Conservation (phyloP, 2,888 invertebrate species). For the Myopa tessellatipennis region DNA sequence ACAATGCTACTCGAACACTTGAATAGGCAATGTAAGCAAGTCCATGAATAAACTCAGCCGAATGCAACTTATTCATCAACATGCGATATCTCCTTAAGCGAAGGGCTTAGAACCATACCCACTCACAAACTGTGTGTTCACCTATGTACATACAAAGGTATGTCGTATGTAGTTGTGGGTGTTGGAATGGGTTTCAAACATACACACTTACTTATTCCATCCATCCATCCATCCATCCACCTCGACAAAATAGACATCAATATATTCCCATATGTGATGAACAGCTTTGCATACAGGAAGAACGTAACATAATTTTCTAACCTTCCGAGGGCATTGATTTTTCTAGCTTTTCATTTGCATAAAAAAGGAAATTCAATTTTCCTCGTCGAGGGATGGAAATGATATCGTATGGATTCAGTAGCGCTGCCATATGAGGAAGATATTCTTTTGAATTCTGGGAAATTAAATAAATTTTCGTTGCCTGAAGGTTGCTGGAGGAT, state of each 20-base stretch:
- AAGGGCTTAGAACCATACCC: no score
- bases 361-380: slow-evolving; percentile 31
- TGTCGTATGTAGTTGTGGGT: no score
- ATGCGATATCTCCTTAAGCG: no score
- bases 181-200: no score
- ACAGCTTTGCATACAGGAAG: slow-evolving; percentile 19
- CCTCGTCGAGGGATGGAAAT: slow-evolving; percentile 19
- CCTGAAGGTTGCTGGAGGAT: background rate
- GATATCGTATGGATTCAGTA: slow-evolving; percentile 16
- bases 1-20: no score
- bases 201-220: no score
- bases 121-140: no score
- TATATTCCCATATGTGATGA: slow-evolving; percentile 20
- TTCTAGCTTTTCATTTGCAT: slow-evolving; percentile 24
- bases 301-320: slow-evolving; percentile 33
- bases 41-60: no score
- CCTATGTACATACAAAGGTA: no score
- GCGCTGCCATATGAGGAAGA: background rate
- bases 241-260: background rate
- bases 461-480: slow-evolving; percentile 14
- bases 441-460: background rate
- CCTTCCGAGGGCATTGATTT: slow-evolving; percentile 28
- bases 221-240: background rate
- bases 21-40: no score
- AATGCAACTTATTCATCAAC: no score